These are phyloP conservation scores for Drosophila mojavensis DNA, from an alignment of 1,140 invertebrate genomes.

Conservation along the genomic window DNA sequence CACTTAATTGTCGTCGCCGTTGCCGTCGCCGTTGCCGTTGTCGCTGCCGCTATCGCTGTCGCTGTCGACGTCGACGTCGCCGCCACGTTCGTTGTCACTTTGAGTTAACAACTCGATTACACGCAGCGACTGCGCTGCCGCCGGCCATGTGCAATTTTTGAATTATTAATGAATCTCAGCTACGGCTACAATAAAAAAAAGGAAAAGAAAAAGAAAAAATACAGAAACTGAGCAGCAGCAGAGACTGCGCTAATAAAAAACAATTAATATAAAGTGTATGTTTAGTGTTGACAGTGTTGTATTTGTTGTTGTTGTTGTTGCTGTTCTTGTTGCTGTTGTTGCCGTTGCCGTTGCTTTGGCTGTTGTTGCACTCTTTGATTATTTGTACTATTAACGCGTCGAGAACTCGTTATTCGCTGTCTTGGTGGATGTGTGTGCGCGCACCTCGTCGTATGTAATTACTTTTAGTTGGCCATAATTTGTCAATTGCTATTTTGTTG, in stretches of 20 bases:
- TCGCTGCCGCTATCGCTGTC: not conserved
- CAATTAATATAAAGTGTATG: constrained; percentile 82
- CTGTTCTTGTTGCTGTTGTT: constrained; percentile 13
- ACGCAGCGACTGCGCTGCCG: constrained; percentile 68
- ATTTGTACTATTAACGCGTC: constrained; percentile 80
- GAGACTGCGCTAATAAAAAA: constrained; percentile 77
- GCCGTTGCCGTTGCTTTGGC: constrained; percentile 12
- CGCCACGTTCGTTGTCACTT: constrained; percentile 74
- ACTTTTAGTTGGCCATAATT: constrained; percentile 82
- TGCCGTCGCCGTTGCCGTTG: not conserved
- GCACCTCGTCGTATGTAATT: constrained; percentile 69
- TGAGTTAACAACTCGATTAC: constrained; percentile 82
- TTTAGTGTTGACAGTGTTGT: constrained; percentile 76
- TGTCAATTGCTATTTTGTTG: constrained; percentile 82
- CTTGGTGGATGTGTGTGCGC: constrained; percentile 25
- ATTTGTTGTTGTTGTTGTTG: constrained; percentile 38
- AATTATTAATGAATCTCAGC: constrained; percentile 81
- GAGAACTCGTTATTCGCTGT: constrained; percentile 70
- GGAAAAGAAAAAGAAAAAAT: constrained; percentile 13
- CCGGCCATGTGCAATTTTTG: constrained; percentile 80
- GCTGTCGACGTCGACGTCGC: constrained; percentile 18
- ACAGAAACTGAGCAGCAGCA: constrained; percentile 24
- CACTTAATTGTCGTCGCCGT: constrained; percentile 71
- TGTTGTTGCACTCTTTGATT: constrained; percentile 69
- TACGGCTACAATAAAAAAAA: constrained; percentile 18